Conservation (phyloP, 1,140 invertebrate genomes). For the Sweltsa coloradensis region DNA sequence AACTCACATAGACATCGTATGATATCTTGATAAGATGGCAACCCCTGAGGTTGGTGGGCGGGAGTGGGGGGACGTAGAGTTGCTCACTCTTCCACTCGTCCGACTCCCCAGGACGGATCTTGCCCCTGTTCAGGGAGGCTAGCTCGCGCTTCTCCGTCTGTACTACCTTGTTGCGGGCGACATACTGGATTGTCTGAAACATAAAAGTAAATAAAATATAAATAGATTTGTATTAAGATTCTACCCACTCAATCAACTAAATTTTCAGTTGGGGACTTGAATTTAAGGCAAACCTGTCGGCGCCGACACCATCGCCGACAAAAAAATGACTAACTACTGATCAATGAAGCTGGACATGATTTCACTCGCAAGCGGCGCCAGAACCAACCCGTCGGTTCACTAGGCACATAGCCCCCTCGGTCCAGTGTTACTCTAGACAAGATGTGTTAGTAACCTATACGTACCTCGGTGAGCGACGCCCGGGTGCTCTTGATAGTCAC, state of each 20-base stretch:
- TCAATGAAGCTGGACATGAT: background rate
- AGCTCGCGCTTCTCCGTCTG: slow-evolving; percentile 79
- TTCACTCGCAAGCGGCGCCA: too few species aligned
- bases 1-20: slow-evolving; percentile 89
- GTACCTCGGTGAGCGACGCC: slow-evolving; percentile 69
- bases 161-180: slow-evolving; percentile 72
- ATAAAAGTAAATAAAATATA: slow-evolving; percentile 15
- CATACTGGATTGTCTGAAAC: slow-evolving; percentile 76
- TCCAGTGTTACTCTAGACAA: slow-evolving; percentile 58
- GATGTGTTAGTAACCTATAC: too few species aligned
- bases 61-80: slow-evolving; percentile 85
- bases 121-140: slow-evolving; percentile 65
- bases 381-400: slow-evolving; percentile 63
- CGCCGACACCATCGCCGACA: too few species aligned
- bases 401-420: slow-evolving; percentile 84
- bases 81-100: slow-evolving; percentile 85
- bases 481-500: slow-evolving; percentile 60
- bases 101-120: slow-evolving; percentile 65
- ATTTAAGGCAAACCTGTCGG: too few species aligned
- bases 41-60: slow-evolving; percentile 88
- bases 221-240: too few species aligned
- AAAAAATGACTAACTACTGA: background rate
- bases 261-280: too few species aligned
- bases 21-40: slow-evolving; percentile 90
- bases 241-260: too few species aligned